phyloP scores from a whole-genome alignment of 2,888 invertebrate species.

The Sesia apiformis region DNA sequence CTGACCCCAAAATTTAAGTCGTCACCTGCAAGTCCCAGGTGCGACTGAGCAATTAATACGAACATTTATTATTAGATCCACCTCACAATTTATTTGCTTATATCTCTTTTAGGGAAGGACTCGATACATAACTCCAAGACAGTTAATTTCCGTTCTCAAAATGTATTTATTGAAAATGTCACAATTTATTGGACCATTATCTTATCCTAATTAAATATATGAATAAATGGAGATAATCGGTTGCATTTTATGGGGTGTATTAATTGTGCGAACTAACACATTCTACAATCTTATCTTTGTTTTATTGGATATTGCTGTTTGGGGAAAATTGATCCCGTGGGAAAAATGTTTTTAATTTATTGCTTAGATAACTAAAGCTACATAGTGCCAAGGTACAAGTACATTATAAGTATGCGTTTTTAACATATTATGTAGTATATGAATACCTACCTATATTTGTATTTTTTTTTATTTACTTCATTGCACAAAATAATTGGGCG shows the following conservation, averaged over 20 bases:
- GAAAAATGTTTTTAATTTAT: conserved; percentile 17
- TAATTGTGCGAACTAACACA: conserved; percentile 45
- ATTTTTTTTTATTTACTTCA: no score
- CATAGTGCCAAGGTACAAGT: no score
- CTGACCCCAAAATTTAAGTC: conserved; percentile 57
- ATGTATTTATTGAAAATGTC: conserved; percentile 23
- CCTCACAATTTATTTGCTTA: conserved; percentile 50
- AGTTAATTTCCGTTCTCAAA: conserved; percentile 38
- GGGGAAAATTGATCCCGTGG: conserved; percentile 42
- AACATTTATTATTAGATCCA: conserved; percentile 53
- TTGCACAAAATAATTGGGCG: no score
- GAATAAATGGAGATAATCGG: conserved; percentile 22
- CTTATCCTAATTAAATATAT: conserved; percentile 55
- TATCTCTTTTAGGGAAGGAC: conserved; percentile 39
- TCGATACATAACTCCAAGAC: conserved; percentile 28
- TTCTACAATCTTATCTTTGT: conserved; percentile 46
- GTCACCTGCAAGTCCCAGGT: conserved; percentile 68
- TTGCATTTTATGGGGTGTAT: conserved; percentile 27
- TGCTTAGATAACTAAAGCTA: no score
- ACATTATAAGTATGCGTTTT: no score
- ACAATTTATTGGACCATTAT: conserved; percentile 30
- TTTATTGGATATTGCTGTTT: conserved; percentile 34
- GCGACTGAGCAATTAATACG: conserved; percentile 60
- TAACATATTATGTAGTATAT: no score
- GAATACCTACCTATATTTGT: no score